Conservation (phyloP, 1,140 invertebrate species). For the Aphaenogaster floridana region DNA sequence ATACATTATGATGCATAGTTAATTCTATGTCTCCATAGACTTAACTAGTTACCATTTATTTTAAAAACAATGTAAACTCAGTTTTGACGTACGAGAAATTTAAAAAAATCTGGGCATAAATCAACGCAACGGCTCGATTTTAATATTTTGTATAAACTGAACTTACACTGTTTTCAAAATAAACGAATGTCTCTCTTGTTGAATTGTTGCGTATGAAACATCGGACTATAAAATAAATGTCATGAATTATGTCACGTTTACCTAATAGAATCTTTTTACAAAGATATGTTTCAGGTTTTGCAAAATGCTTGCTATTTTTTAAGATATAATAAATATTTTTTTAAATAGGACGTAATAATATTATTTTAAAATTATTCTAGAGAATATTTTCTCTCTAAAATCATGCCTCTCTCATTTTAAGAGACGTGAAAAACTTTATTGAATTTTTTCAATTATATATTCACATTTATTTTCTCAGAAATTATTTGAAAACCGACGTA, state of each 20-base stretch:
- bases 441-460: background rate
- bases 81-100: background rate
- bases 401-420: background rate
- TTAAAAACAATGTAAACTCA: background rate
- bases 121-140: background rate
- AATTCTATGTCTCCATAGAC: background rate
- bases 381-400: background rate
- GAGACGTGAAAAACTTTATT: background rate
- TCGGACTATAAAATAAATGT: background rate
- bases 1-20: background rate
- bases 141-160: constrained; percentile 10
- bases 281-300: constrained; percentile 3
- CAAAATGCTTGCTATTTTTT: background rate
- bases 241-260: background rate
- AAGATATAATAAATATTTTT: background rate
- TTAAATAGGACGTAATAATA: background rate
- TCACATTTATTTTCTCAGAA: background rate
- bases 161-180: background rate
- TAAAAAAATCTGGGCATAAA: background rate
- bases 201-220: constrained; percentile 14
- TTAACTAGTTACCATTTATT: background rate
- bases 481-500: background rate
- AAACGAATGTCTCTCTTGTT: background rate
- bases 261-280: background rate
- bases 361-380: background rate